Base-by-base conservation (phyloP, 2,113 vertebrate genomes). In the Hucho hucho region DNA sequence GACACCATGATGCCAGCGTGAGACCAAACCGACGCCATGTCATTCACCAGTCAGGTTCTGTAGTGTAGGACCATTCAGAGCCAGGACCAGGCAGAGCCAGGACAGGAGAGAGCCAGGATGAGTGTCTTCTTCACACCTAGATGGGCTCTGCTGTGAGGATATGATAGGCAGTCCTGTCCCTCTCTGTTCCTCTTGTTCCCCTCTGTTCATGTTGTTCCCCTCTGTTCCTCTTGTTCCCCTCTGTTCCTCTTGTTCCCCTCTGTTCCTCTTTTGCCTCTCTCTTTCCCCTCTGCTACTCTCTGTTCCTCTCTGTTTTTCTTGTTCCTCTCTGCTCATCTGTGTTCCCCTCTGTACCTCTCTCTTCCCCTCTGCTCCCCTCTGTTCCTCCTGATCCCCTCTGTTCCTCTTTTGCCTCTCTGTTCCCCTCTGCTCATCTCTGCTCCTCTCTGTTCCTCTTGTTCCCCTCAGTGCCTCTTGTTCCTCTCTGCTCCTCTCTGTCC, bases 401-500 rank as follows among this genome's bases (percentile, higher is more conserved):
- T 3, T 49, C 47, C 0, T 49, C 47, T 28, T 28, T 1, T 28
- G 1, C 46, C 47, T 1, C 47, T 53, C 7, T 16, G 2, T 3
- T 53, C 47, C 47, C 14, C 9, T 16, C 47, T 3, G 7, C 0
- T 49, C 47, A 0, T 7, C 4, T 49, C 49, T 4, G 2, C 1
- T 53, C 49, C 49, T 53, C 1, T 53, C 49, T 16, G 11, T 4
- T 53, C 13, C 49, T 16, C 29, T 32, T n/a, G n/a, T n/a, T n/a
- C n/a, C n/a, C n/a, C n/a, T n/a, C n/a, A n/a, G n/a, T n/a, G n/a
- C 26, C 26, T 28, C 26, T 13, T 53, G 13, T 4, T 13, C 59
- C n/a, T 24, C 14, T n/a, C 13, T 16, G 2, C 4, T 53, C 49
- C 49, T 53, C 49, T 53, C 72, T 84, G 77, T 77, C 26, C 80